phyloP scores from a whole-genome alignment of 2,113 vertebrate genomes.

The Cynocephalus volans region DNA sequence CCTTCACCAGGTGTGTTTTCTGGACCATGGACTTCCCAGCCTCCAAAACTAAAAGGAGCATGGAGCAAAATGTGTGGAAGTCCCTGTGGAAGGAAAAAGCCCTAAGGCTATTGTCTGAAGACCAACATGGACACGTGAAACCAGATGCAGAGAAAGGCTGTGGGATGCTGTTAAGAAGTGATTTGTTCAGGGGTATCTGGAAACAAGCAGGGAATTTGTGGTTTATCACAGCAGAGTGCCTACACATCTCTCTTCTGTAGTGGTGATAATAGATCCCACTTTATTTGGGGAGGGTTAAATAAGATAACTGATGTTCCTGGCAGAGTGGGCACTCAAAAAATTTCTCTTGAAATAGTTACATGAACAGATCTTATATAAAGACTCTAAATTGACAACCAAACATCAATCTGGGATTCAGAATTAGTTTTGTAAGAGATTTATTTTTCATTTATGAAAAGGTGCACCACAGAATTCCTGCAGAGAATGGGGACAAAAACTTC shows the following conservation, averaged over 20 bases:
- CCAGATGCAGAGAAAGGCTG: too few species aligned
- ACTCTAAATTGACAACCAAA: conserved; percentile 16
- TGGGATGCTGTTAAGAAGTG: background rate
- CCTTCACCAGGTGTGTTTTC: too few species aligned
- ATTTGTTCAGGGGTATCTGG: background rate
- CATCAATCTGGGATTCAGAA: background rate
- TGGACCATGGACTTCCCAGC: too few species aligned
- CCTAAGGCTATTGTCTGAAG: too few species aligned
- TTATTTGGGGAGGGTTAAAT: background rate
- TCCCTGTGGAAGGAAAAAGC: background rate
- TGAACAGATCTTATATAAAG: conserved; percentile 12
- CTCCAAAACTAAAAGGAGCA: background rate
- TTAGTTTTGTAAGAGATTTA: conserved; percentile 39
- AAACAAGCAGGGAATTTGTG: background rate
- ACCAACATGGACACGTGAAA: rapidly evolving
- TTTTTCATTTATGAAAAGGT: background rate
- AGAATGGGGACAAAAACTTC: background rate
- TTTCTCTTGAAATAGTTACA: conserved; percentile 32
- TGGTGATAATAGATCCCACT: background rate
- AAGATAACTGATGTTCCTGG: background rate
- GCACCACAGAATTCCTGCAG: background rate
- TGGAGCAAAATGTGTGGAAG: background rate
- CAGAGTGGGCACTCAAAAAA: background rate
- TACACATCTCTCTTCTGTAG: background rate
- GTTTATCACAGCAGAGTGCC: background rate